Evolutionary conservation across 2,113 vertebrate species (phyloP), one percentile per base, ranked within the genome.

Genomic region (Balaeniceps rex): DNA sequence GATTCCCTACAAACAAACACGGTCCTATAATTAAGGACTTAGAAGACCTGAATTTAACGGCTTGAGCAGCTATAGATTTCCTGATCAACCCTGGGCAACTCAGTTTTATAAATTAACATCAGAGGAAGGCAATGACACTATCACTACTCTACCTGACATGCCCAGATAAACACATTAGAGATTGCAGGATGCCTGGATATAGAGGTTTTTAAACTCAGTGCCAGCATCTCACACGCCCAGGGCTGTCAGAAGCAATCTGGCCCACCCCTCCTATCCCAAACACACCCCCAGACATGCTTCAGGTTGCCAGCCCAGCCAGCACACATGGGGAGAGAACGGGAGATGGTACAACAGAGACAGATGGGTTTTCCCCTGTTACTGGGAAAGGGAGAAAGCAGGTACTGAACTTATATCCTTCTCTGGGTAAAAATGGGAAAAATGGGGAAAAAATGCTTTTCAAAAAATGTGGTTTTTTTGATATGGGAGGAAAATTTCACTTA

Each of bases 91-190:
- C 10, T 46, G 15, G 19, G 26, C 28, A 75, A 77, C 19, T 70
- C 19, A 54, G 14, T 34, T 84, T 87, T 77, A 68, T 44, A 75
- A 75, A 84, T 46, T 87, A 64, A 47, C 18, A 60, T 33, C 29
- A 93, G 52, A 79, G 40, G 60, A 96, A 61, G 29, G 14, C 42
- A 91, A 58, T 49, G 31, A 61, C 47, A 82, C 12, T 38, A 34
- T 46, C n/a, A 66, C 36, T 54, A 11, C 15, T 54, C 15, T 28
- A 38, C 13, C 17, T 80, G 52, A 61, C 10, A 12, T 55, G 76
- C 9, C 21, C 3, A 19, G 42, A 70, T 33, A 72, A 90, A 63
- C 14, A 51, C 0, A 0, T 6, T 22, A 5, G 33, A 55, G 34
- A 68, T 54, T 51, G 63, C 6, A 75, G 7, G 5, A 19, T 54